A percentile compares a stretch with the other conserved stretches of the same genome.
Conservation (phyloP, 23 tunicate genomes). For the Styela clava region DNA sequence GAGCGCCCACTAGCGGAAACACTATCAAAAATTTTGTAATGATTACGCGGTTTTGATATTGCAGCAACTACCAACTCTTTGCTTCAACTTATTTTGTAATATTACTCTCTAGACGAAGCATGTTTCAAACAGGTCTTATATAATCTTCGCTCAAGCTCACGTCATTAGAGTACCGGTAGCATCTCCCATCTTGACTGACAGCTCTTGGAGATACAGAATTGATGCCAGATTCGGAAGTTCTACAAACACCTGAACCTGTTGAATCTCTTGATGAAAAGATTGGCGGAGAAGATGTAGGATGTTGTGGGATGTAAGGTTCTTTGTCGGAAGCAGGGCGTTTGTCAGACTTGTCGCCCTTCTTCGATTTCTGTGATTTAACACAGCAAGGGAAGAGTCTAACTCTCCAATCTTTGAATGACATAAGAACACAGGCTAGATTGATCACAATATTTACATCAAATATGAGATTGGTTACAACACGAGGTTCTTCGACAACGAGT, state of each 20-base stretch:
- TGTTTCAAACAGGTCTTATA: neutral
- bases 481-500: conserved; percentile 44
- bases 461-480: conserved; percentile 56
- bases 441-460: conserved; percentile 63
- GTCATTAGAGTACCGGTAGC: neutral
- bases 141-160: neutral
- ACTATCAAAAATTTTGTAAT: too few species aligned
- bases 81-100: too few species aligned
- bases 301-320: neutral
- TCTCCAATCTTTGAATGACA: conserved; percentile 74
- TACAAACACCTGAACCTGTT: neutral
- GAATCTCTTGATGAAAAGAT: neutral
- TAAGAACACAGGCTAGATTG: conserved; percentile 51
- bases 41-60: too few species aligned
- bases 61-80: too few species aligned
- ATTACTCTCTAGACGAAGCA: too few species aligned
- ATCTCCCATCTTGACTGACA: neutral
- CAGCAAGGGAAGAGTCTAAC: conserved; percentile 55
- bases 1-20: too few species aligned
- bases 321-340: neutral
- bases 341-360: neutral
- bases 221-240: conserved; percentile 8
- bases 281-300: neutral
- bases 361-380: neutral
- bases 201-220: neutral